A percentile compares a stretch with the other conserved stretches of the same genome.
Conservation (phyloP, 1,140 invertebrate genomes). For the Stegodyphus dumicola region DNA sequence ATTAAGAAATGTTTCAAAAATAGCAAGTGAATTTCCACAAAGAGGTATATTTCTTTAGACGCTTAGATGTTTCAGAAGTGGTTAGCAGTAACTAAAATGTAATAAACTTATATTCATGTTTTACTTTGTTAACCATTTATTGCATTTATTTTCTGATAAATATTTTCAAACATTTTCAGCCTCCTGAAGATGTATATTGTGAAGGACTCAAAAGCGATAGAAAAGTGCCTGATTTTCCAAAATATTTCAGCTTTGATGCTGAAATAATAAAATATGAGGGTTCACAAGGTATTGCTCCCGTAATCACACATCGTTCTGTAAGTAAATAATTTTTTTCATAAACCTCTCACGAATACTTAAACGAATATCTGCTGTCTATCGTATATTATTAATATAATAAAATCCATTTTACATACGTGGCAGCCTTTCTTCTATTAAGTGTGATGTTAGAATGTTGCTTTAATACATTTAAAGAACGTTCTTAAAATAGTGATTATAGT, state of each 20-base stretch:
- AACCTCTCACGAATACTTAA: too few species aligned
- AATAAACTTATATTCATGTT: too few species aligned
- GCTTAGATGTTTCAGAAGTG: neutral
- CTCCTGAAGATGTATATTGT: conserved; percentile 38
- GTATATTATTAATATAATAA: too few species aligned
- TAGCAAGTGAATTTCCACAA: neutral
- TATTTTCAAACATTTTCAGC: conserved; percentile 17
- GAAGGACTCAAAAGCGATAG: conserved; percentile 17
- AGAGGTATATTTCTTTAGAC: neutral
- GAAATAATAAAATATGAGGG: conserved; percentile 25
- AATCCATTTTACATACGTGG: too few species aligned
- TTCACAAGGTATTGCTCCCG: neutral
- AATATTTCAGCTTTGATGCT: conserved; percentile 45
- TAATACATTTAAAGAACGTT: too few species aligned
- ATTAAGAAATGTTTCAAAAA: neutral
- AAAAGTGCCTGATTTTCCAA: neutral
- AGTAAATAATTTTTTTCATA: neutral
- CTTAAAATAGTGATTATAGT: too few species aligned
- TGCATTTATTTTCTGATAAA: neutral
- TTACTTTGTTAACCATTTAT: neutral
- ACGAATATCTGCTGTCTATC: too few species aligned
- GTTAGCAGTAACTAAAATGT: too few species aligned
- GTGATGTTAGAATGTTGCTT: too few species aligned
- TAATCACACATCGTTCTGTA: conserved; percentile 28
- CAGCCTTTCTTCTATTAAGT: too few species aligned